These are phyloP conservation scores for Pantherophis vulpinus DNA, from an alignment of 2,797 vertebrate genomes.

Conservation along the genomic window DNA sequence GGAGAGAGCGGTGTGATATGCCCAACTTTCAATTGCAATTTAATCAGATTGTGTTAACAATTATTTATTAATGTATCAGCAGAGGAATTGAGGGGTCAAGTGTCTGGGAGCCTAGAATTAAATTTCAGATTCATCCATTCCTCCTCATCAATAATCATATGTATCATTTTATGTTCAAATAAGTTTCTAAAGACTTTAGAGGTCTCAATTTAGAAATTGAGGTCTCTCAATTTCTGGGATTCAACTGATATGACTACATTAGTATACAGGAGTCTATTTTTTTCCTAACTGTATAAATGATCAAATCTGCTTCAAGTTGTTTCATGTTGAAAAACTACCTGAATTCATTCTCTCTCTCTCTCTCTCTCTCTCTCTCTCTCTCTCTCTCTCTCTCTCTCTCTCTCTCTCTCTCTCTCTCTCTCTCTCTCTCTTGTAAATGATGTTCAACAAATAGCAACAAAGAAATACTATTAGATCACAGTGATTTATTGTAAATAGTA, in stretches of 20 bases:
- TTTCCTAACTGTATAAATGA: background rate
- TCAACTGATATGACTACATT: background rate
- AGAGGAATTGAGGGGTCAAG: background rate
- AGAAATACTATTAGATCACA: constrained; percentile 39
- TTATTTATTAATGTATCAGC: background rate
- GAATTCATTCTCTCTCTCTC: background rate
- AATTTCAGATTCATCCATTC: background rate
- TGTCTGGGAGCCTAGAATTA: background rate
- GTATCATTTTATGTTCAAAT: background rate
- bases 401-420: constrained; percentile 1
- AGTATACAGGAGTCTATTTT: background rate
- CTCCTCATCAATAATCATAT: background rate
- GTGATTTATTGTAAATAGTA: constrained; percentile 57
- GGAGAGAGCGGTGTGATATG: background rate
- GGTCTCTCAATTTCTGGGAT: background rate
- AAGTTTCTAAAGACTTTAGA: background rate
- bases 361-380: background rate
- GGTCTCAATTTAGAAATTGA: background rate
- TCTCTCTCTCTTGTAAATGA: constrained; percentile 37
- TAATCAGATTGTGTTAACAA: background rate
- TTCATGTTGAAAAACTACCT: background rate
- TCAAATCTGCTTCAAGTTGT: background rate
- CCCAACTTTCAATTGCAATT: background rate
- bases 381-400: background rate
- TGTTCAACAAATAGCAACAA: constrained; percentile 49